A percentile compares a stretch with the other conserved stretches of the same genome.
Evolutionary conservation across 2,113 vertebrate species (phyloP).

Genomic region (Cacatua alba): DNA sequence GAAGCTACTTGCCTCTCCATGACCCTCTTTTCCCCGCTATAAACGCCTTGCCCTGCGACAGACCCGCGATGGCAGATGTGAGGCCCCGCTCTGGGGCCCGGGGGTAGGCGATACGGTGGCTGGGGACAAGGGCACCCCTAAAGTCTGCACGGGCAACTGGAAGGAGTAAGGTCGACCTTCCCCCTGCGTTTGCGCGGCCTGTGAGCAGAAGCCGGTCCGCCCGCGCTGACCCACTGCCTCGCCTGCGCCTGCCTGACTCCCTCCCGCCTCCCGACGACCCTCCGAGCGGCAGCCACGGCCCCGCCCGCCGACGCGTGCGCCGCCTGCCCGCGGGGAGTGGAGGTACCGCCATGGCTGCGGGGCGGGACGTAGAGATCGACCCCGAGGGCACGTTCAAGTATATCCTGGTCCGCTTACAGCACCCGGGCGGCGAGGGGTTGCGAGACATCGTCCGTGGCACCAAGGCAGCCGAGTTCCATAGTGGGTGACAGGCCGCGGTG

Average conservation of each 20-base stretch:
- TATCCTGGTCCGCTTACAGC: slow-evolving; percentile 82
- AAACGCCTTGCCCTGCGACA: fast-evolving
- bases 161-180: fast-evolving
- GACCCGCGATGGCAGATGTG: fast-evolving
- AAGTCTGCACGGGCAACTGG: fast-evolving
- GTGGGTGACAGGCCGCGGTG: slow-evolving; percentile 70
- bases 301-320: background rate
- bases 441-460: slow-evolving; percentile 88
- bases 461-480: slow-evolving; percentile 87
- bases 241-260: fast-evolving
- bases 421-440: slow-evolving; percentile 70
- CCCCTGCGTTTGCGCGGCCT: fast-evolving
- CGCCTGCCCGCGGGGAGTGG: background rate
- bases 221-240: no score
- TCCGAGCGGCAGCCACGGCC: no score
- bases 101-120: background rate
- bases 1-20: no score
- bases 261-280: background rate
- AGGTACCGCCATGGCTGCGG: slow-evolving; percentile 44
- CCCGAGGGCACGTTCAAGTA: slow-evolving; percentile 88
- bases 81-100: no score
- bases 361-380: slow-evolving; percentile 82
- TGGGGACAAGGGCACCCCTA: fast-evolving
- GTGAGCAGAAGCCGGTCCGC: fast-evolving
- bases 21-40: fast-evolving